Conservation (phyloP, 2,888 invertebrate species). For the Acleris laterana region DNA sequence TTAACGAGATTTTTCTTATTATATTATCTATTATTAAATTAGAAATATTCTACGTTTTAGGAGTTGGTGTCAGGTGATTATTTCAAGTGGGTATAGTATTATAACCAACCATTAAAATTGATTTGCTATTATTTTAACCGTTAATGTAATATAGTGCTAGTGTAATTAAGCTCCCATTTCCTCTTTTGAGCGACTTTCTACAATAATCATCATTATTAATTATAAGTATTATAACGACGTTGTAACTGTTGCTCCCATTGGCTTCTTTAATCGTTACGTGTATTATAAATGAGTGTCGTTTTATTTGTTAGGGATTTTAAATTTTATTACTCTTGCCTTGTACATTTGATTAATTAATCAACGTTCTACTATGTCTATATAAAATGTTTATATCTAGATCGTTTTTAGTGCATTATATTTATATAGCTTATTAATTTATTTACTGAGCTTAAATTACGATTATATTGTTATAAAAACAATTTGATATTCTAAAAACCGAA, state of each 20-base stretch:
- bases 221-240: neutral
- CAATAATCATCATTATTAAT: constrained; percentile 3
- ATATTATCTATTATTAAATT: too few species aligned
- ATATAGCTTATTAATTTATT: too few species aligned
- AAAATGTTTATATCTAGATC: too few species aligned
- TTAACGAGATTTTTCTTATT: too few species aligned
- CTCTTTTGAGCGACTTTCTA: constrained; percentile 14
- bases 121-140: neutral
- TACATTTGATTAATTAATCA: too few species aligned
- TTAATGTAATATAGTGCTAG: neutral
- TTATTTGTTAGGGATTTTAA: neutral
- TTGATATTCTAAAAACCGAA: neutral
- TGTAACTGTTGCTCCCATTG: constrained; percentile 5
- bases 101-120: neutral
- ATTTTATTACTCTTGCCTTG: too few species aligned
- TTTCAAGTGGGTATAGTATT: neutral
- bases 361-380: too few species aligned
- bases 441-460: too few species aligned
- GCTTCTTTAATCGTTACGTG: neutral
- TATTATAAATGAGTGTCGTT: neutral
- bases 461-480: too few species aligned
- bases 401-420: too few species aligned
- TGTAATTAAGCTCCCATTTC: constrained; percentile 12
- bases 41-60: too few species aligned
- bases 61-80: too few species aligned